Percentiles rank a stretch among this genome's conserved stretches.
These are phyloP conservation scores for Bombus turneri DNA, from an alignment of 1,140 invertebrate species.

Conservation along the genomic window DNA sequence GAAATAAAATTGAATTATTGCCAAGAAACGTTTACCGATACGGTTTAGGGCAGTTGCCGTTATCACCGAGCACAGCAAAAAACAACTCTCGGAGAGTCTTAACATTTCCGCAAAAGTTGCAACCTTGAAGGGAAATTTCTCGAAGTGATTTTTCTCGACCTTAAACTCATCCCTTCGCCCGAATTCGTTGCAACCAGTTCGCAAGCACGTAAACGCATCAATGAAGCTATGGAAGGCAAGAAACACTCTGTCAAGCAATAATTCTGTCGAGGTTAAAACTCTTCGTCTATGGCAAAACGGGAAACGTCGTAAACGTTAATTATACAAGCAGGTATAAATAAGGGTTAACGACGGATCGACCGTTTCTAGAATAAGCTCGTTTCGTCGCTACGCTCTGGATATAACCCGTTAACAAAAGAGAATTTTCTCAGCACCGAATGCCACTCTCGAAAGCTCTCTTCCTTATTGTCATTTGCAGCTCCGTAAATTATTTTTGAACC, in stretches of 20 bases:
- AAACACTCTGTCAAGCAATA: background rate
- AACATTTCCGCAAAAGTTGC: background rate
- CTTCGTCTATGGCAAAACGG: too few species aligned
- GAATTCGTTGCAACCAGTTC: conserved; percentile 30
- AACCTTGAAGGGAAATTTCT: background rate
- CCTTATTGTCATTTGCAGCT: background rate
- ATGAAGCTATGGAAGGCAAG: conserved; percentile 7
- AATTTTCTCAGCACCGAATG: background rate
- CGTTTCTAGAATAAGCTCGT: conserved; percentile 5
- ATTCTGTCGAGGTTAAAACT: background rate
- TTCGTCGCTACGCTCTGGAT: background rate
- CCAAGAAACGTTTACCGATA: background rate
- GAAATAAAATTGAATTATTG: background rate
- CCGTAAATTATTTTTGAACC: conserved; percentile 20
- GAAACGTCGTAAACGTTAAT: conserved; percentile 47
- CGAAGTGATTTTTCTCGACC: background rate
- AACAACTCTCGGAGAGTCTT: background rate
- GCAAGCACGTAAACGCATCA: background rate
- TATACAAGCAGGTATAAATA: conserved; percentile 47
- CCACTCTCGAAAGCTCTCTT: background rate
- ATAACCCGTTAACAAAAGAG: background rate
- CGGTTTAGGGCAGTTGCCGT: background rate
- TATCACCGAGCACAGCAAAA: background rate
- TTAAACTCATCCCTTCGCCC: background rate
- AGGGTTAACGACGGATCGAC: conserved; percentile 24